Evolutionary conservation across 2,797 vertebrate genomes (phyloP).

Genomic region (Numenius phaeopus): DNA sequence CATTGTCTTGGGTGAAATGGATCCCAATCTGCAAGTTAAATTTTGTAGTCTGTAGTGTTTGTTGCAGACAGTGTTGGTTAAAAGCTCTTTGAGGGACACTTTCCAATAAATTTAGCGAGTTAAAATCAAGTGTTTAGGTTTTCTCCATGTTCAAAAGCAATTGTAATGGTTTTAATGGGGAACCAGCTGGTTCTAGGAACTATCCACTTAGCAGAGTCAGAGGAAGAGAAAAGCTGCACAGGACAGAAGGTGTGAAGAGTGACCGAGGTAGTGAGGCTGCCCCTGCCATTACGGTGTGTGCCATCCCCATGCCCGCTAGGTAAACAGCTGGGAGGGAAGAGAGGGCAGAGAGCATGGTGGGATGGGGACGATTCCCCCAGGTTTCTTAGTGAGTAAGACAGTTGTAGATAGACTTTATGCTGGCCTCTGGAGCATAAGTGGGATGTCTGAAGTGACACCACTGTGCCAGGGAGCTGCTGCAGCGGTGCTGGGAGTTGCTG

Average conservation of each 20-base stretch:
- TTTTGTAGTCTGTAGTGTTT: not conserved
- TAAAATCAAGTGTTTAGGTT: not conserved
- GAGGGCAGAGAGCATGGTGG: accelerated
- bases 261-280: not conserved
- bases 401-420: not conserved
- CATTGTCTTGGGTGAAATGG: not conserved
- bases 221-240: not conserved
- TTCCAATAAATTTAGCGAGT: not conserved
- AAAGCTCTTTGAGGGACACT: not conserved
- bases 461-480: not conserved
- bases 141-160: not conserved
- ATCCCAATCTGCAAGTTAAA: not conserved
- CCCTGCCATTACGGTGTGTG: accelerated
- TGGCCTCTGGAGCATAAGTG: not conserved
- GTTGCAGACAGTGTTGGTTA: not conserved
- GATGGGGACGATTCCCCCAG: not conserved
- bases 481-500: accelerated
- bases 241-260: not conserved
- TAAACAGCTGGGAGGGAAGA: not conserved
- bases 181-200: not conserved
- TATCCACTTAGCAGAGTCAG: not conserved
- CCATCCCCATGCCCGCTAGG: not conserved
- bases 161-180: not conserved
- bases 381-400: not conserved
- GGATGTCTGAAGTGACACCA: not conserved